Conservation (phyloP, 2,888 invertebrate species). For the Blastobasis lacticolella region DNA sequence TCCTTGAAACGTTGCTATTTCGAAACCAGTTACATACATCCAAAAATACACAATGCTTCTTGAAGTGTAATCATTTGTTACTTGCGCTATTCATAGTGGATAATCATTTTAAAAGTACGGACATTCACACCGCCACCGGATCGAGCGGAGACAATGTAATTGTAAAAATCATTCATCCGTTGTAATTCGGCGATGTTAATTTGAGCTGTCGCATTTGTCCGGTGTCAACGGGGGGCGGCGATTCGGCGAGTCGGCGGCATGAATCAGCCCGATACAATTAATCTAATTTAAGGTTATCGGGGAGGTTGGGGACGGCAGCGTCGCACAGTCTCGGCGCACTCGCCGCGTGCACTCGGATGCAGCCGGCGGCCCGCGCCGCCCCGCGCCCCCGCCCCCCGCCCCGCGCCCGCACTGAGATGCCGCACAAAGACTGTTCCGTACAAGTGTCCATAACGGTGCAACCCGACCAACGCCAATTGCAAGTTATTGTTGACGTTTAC, state of each 20-base stretch:
- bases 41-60: slow-evolving; percentile 2
- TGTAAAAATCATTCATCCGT: slow-evolving; percentile 43
- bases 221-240: slow-evolving; percentile 57
- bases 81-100: slow-evolving; percentile 7
- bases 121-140: slow-evolving; percentile 8
- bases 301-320: slow-evolving; percentile 57
- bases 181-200: slow-evolving; percentile 46
- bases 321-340: slow-evolving; percentile 66
- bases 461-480: slow-evolving; percentile 55
- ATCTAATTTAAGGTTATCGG: slow-evolving; percentile 72
- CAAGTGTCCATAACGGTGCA: slow-evolving; percentile 66
- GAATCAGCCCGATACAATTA: slow-evolving; percentile 71
- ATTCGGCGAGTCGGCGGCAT: slow-evolving; percentile 50
- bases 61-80: slow-evolving; percentile 1
- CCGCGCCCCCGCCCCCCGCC: slow-evolving; percentile 7
- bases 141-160: slow-evolving; percentile 14
- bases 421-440: slow-evolving; percentile 65
- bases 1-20: not conserved
- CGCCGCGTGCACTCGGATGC: slow-evolving; percentile 30
- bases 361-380: slow-evolving; percentile 17
- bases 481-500: slow-evolving; percentile 70
- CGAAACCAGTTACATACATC: not conserved
- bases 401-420: slow-evolving; percentile 44
- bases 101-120: slow-evolving; percentile 5
- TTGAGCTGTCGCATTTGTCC: slow-evolving; percentile 56